Base-by-base conservation (phyloP, 2,888 invertebrate species). In the Nymphalis urticae region DNA sequence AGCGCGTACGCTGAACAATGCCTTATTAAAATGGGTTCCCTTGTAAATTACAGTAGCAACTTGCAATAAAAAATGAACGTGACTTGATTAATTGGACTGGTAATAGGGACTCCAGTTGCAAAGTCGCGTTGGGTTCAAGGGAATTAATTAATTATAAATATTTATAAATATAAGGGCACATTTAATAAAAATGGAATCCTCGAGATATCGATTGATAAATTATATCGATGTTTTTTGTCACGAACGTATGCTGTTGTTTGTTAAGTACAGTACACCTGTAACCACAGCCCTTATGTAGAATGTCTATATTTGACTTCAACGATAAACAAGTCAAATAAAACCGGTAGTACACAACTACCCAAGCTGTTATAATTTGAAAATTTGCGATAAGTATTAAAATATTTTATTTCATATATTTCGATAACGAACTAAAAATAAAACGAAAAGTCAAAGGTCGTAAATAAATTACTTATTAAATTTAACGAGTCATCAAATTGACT, bases 221-320 rank as follows among this genome's bases (percentile, higher is more conserved):
- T 66, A 62, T 59, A 64, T 70, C 70, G 51, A 65, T 63, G 65
- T 72, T 63, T 69, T 72, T 53, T 61, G 64, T 62, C 72, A 63
- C 65, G 68, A 68, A 64, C 65, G 68, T 47, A 60, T 48, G 53
- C 47, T 54, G 60, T 64, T 70, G 56, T 56, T 56, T 56, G 53
- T 58, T 64, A 24, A 62, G 64, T 70, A 68, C 72, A 70, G 64
- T 70, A 68, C 72, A 70, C 65, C 65, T 70, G 70, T 70, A 61
- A 50, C 68, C 56, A 62, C 27, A 60, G 66, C 27, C 60, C 51
- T 66, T 66, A 47, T 42, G 66, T 59, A 60, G 50, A 66, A 47
- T 50, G 60, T 66, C 9, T 61, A 53, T 53, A 53, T 53, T 53
- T 53, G 53, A 53, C 53, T 53, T 53, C 16, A 27, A 2, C 53